Base-by-base conservation (phyloP, 2,797 vertebrate genomes). In the Pelochelys cantorii region DNA sequence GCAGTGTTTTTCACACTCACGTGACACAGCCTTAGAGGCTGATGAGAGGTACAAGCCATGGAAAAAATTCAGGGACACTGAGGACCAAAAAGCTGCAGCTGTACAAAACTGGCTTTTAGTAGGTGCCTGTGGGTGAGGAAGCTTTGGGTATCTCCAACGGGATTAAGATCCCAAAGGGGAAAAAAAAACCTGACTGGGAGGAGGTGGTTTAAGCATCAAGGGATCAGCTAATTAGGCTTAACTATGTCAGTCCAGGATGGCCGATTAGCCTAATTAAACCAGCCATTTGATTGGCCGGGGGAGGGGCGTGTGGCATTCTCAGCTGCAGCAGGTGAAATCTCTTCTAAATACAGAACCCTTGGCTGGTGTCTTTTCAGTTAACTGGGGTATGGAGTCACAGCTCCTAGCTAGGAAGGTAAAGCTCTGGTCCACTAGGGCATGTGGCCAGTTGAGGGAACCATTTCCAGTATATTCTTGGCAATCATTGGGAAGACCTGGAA, bases 171-270 rank as follows among this genome's bases (percentile, higher is more conserved):
- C 42, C 18, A 12, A 65, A 83, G 31, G 13, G 13, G 48, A 18
- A 27, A 23, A 42, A 17, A 29, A 42, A 42, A 54, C 53, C 23
- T 25, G 12, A 5, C 42, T 52, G 42, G 42, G 57, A 37, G n/a
- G 53, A 20, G 60, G 27, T 1, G 18, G 29, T 55, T 17, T 77
- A n/a, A 81, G 17, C 42, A 27, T 31, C 59, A 34, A 18, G 20
- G 89, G 83, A 57, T 74, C 87, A 11, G 7, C 89, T 80, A 27
- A 89, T 1, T 12, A 87, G 74, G 23, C 31, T 90, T 85, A 84
- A 60, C 23, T 48, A n/a, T 55, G 15, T 74, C 83, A 75, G 71
- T 57, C 31, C 48, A 82, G 34, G 7, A 1, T 77, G 91, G 52
- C 79, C 0, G 1, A 59, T 89, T 81, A 74, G 42, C 55, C 65